Percentiles rank a stretch among this genome's conserved stretches.
Evolutionary conservation across 1,140 invertebrate species (phyloP).

Genomic region (Listronotus bonariensis): DNA sequence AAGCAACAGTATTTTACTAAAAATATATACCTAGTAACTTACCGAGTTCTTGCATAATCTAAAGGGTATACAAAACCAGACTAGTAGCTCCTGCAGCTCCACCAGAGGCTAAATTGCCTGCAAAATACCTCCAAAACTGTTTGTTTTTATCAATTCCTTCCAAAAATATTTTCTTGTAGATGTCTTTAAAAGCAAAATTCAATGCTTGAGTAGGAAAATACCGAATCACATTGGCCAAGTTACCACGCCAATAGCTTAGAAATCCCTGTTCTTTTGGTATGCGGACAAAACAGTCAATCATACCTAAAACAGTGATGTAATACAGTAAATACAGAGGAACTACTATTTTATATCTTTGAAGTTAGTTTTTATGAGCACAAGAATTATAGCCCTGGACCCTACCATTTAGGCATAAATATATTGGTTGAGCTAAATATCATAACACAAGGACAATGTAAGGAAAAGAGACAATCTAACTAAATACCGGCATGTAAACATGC

Average conservation of each 20-base stretch:
- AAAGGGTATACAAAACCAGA: slow-evolving; percentile 92
- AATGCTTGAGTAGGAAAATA: slow-evolving; percentile 97
- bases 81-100: slow-evolving; percentile 93
- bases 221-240: slow-evolving; percentile 88
- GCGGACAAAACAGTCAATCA: slow-evolving; percentile 82
- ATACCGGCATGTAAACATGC: no score
- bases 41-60: slow-evolving; percentile 93
- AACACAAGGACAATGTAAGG: no score
- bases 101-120: slow-evolving; percentile 88
- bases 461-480: no score
- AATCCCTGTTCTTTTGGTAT: slow-evolving; percentile 87
- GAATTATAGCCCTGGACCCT: no score
- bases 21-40: slow-evolving; percentile 30
- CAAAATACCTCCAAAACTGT: slow-evolving; percentile 83
- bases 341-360: no score
- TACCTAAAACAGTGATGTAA: slow-evolving; percentile 64
- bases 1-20: neutral
- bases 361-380: no score
- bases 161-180: slow-evolving; percentile 83
- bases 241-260: slow-evolving; percentile 88
- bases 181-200: slow-evolving; percentile 95
- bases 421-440: no score
- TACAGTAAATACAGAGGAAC: no score
- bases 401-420: no score
- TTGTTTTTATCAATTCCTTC: slow-evolving; percentile 85